Evolutionary conservation across 2,888 invertebrate genomes (phyloP).

Genomic region (Drosophila dives): DNA sequence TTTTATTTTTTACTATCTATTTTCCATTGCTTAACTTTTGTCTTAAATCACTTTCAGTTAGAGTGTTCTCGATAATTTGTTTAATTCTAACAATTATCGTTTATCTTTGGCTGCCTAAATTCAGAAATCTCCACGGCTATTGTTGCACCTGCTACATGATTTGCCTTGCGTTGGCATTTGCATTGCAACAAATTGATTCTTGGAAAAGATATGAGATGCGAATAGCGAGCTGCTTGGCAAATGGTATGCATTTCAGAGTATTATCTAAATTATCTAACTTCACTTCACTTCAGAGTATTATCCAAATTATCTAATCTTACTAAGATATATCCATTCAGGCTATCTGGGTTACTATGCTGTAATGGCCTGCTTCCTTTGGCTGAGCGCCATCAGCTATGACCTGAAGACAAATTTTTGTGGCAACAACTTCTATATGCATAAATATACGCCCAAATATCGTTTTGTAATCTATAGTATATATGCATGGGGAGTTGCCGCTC

Average conservation of each 20-base stretch:
- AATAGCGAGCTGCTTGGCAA: not conserved
- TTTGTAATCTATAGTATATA: slow-evolving; percentile 76
- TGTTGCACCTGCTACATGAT: slow-evolving; percentile 37
- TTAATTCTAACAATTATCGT: slow-evolving; percentile 87
- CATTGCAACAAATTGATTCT: not conserved
- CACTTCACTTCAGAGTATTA: too few relatives aligned
- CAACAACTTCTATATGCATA: slow-evolving; percentile 40
- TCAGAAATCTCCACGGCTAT: slow-evolving; percentile 34
- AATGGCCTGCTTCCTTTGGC: slow-evolving; percentile 92
- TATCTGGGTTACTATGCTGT: slow-evolving; percentile 88
- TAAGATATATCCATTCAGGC: slow-evolving; percentile 50
- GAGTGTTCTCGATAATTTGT: slow-evolving; percentile 89
- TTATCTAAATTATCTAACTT: too few relatives aligned
- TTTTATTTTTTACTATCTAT: too few relatives aligned
- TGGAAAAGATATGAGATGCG: not conserved
- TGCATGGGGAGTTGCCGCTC: slow-evolving; percentile 77
- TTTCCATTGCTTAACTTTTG: not conserved
- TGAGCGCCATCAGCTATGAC: slow-evolving; percentile 93
- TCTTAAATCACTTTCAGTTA: slow-evolving; percentile 85
- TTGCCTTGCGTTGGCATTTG: slow-evolving; percentile 15
- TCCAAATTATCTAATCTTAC: too few relatives aligned
- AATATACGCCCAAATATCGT: slow-evolving; percentile 52
- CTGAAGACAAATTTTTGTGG: slow-evolving; percentile 88
- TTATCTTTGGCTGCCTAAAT: slow-evolving; percentile 24
- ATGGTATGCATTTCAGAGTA: slow-evolving; percentile 18